These are phyloP conservation scores for Drosophila ercepeae DNA, from an alignment of 1,140 invertebrate genomes.

Conservation along the genomic window DNA sequence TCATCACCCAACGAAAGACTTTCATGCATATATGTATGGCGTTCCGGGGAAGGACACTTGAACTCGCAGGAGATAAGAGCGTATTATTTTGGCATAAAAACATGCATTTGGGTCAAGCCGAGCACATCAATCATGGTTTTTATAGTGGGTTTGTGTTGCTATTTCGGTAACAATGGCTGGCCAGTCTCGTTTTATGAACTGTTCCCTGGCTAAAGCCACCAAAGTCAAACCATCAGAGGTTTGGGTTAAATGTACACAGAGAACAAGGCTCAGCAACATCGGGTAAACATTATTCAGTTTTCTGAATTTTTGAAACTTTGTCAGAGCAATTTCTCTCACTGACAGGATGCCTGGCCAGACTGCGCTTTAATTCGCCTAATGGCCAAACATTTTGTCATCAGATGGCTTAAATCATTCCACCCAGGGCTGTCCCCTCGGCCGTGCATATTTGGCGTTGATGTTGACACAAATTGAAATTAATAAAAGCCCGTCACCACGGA, in stretches of 20 bases:
- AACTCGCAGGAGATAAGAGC: constrained; percentile 23
- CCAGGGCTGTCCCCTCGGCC: constrained; percentile 21
- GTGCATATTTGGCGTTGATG: constrained; percentile 68
- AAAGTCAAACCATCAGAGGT: constrained; percentile 13
- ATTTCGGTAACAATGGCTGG: constrained; percentile 40
- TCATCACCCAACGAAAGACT: constrained; percentile 11
- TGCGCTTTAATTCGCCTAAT: constrained; percentile 75
- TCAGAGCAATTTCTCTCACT: background rate
- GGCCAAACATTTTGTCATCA: constrained; percentile 76
- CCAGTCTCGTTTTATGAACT: constrained; percentile 61
- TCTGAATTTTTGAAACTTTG: background rate
- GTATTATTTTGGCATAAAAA: constrained; percentile 73
- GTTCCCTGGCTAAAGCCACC: constrained; percentile 39
- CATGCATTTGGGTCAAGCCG: constrained; percentile 77
- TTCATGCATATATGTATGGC: constrained; percentile 1
- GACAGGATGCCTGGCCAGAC: constrained; percentile 27
- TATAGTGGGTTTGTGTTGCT: constrained; percentile 48
- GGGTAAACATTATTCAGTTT: background rate
- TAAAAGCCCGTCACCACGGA: constrained; percentile 48
- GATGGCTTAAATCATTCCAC: constrained; percentile 71
- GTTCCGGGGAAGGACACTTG: constrained; percentile 23
- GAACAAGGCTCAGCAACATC: background rate
- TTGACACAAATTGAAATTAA: constrained; percentile 81
- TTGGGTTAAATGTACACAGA: background rate
- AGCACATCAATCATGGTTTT: constrained; percentile 77